phyloP scores from a whole-genome alignment of 2,113 vertebrate genomes.

The Neolamprologus modestus region DNA sequence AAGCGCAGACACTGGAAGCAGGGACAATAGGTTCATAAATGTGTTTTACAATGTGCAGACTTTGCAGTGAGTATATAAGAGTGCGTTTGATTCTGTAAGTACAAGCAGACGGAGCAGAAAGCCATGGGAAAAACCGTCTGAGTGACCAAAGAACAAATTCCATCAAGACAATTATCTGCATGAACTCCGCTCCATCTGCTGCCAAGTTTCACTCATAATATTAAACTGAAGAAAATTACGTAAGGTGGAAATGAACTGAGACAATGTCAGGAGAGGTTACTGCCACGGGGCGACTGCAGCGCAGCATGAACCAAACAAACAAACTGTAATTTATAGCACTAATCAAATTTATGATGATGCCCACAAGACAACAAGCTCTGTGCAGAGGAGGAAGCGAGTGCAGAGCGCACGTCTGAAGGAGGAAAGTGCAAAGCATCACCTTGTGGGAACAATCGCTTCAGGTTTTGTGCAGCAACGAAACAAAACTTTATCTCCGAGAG shows the following conservation, averaged over 20 bases:
- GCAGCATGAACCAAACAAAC: background rate
- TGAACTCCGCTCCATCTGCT: background rate
- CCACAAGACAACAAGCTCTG: background rate
- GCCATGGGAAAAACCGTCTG: background rate
- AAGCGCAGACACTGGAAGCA: background rate
- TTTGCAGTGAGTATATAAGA: background rate
- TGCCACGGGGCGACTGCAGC: background rate
- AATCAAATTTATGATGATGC: background rate
- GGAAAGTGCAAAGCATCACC: background rate
- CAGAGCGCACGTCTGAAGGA: background rate
- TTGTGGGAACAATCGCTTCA: background rate
- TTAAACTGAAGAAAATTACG: background rate
- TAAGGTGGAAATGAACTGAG: background rate
- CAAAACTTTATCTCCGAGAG: background rate
- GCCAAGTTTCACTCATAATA: background rate
- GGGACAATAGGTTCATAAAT: background rate
- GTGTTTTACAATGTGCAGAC: background rate
- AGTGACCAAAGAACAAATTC: background rate
- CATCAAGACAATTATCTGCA: background rate
- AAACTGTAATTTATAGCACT: background rate
- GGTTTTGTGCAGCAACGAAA: background rate
- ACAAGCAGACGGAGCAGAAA: background rate
- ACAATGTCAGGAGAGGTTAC: background rate
- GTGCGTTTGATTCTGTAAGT: background rate
- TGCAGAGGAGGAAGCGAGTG: background rate